Percentiles rank a stretch among this genome's conserved stretches.
phyloP scores from a whole-genome alignment of 1,140 invertebrate genomes.

The Aphis craccivora region DNA sequence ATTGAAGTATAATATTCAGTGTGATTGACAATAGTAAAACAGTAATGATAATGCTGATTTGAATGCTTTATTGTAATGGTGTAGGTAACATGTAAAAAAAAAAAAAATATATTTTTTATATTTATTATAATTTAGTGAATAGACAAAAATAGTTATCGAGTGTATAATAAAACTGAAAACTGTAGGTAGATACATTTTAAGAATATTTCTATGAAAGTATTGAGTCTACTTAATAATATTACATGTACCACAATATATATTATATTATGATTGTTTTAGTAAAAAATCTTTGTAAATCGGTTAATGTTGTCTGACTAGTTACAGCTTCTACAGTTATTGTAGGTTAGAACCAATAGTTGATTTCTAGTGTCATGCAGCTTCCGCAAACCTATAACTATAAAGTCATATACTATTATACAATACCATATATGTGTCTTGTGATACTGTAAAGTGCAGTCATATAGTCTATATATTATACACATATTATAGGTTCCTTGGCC shows the following conservation, averaged over 20 bases:
- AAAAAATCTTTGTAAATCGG: not conserved
- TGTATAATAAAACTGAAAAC: not conserved
- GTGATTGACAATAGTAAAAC: not conserved
- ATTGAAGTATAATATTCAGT: not conserved
- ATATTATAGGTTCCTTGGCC: not conserved
- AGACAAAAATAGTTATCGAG: not conserved
- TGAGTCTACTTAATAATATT: not conserved
- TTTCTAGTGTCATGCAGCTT: not conserved
- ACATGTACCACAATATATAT: not conserved
- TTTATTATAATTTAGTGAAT: not conserved
- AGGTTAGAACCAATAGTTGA: conserved; percentile 13
- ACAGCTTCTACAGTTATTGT: not conserved
- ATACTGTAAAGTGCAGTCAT: not conserved
- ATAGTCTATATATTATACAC: not conserved
- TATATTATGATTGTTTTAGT: not conserved
- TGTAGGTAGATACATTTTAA: too few relatives aligned
- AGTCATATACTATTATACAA: not conserved
- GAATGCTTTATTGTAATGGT: not conserved
- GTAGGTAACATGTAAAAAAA: not conserved
- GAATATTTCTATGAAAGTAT: not conserved
- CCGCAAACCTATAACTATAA: not conserved
- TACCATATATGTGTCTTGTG: not conserved
- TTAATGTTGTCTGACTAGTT: not conserved
- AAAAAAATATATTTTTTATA: not conserved
- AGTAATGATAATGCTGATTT: not conserved